A percentile compares a stretch with the other conserved stretches of the same genome.
Evolutionary conservation across 1,140 invertebrate species (phyloP).

Genomic region (Calephelis virginiensis): DNA sequence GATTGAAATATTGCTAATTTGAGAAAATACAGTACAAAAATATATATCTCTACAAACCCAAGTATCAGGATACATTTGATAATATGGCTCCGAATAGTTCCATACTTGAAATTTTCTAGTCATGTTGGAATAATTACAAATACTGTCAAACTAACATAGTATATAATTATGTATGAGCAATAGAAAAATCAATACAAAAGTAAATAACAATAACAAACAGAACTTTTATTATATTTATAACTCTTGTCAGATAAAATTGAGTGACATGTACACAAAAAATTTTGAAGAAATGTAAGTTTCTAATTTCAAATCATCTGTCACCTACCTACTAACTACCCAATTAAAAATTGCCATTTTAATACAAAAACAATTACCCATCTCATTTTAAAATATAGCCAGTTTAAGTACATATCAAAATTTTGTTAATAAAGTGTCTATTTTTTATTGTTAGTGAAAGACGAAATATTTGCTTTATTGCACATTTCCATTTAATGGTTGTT

Average conservation of each 20-base stretch:
- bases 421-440: no score
- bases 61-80: constrained; percentile 74
- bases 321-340: neutral
- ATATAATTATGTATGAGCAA: constrained; percentile 36
- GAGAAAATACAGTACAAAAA: neutral
- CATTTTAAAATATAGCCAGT: no score
- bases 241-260: constrained; percentile 61
- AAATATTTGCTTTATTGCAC: no score
- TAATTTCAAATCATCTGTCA: constrained; percentile 57
- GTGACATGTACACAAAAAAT: constrained; percentile 62
- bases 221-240: constrained; percentile 57
- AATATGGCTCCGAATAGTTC: constrained; percentile 74
- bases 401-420: no score
- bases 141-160: constrained; percentile 52
- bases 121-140: constrained; percentile 57
- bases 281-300: constrained; percentile 49
- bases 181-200: constrained; percentile 35
- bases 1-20: no score
- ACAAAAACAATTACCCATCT: no score
- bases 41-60: constrained; percentile 50
- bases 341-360: neutral
- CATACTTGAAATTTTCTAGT: constrained; percentile 76
- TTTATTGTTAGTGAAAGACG: no score
- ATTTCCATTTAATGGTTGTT: no score
- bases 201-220: constrained; percentile 40